Conservation (phyloP, 2,797 vertebrate genomes). For the Myotis pilosus region DNA sequence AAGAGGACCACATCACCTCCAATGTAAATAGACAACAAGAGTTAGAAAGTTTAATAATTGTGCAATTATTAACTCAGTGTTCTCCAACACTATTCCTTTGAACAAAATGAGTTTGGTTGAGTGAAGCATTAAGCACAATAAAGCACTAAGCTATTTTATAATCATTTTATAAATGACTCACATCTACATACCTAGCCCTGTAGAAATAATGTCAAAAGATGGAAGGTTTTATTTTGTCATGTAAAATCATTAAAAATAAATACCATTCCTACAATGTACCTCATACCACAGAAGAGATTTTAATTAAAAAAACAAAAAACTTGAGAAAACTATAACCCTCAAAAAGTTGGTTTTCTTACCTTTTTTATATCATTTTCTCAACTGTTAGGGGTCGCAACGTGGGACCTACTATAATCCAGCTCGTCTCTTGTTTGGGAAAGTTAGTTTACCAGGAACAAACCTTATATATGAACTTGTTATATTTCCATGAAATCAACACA, state of each 20-base stretch:
- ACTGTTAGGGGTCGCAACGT: background rate
- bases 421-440: background rate
- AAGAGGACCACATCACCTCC: background rate
- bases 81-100: background rate
- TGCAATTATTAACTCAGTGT: background rate
- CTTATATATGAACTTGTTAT: background rate
- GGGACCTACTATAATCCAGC: background rate
- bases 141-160: slow-evolving; percentile 5
- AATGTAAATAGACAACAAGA: background rate
- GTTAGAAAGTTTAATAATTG: background rate
- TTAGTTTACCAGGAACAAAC: background rate
- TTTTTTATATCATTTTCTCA: background rate
- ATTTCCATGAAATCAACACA: background rate
- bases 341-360: background rate
- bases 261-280: background rate
- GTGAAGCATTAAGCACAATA: background rate
- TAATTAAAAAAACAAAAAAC: background rate
- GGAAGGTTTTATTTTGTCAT: background rate
- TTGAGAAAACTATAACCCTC: background rate
- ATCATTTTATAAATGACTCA: background rate
- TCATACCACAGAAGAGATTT: background rate
- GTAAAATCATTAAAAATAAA: background rate
- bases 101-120: background rate
- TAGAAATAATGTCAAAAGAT: background rate
- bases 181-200: background rate